Conservation (phyloP, 2,888 invertebrate species). For the Carcina quercana region DNA sequence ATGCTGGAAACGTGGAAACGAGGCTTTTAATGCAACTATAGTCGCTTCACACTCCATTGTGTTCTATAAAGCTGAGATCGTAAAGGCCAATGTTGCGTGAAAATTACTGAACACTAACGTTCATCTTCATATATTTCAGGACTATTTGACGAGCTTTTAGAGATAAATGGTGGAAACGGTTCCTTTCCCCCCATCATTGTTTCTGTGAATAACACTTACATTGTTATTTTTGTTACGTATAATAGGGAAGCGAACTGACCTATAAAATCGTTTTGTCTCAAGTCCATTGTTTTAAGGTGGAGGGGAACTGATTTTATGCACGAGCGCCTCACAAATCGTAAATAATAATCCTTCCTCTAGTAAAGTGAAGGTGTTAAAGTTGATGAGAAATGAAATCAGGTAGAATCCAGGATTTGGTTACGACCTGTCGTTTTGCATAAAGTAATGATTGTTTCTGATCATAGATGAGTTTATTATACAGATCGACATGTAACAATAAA, state of each 20-base stretch:
- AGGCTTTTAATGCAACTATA: too few relatives aligned
- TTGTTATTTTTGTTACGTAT: constrained; percentile 37
- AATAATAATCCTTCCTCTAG: too few relatives aligned
- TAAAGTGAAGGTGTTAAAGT: too few relatives aligned
- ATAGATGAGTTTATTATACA: too few relatives aligned
- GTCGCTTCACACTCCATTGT: too few relatives aligned
- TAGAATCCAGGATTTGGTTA: too few relatives aligned
- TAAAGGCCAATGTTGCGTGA: constrained; percentile 25
- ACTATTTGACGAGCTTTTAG: constrained; percentile 61
- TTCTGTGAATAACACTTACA: constrained; percentile 33
- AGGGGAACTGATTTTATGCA: not conserved
- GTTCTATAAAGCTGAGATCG: constrained; percentile 17
- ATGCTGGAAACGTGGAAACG: too few relatives aligned
- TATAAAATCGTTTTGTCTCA: constrained; percentile 6
- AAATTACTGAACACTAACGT: constrained; percentile 17
- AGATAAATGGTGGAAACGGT: constrained; percentile 59
- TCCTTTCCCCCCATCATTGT: constrained; percentile 62
- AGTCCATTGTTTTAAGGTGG: constrained; percentile 1
- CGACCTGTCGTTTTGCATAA: too few relatives aligned
- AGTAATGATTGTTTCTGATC: too few relatives aligned
- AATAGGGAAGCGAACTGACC: constrained; percentile 28
- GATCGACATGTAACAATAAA: too few relatives aligned
- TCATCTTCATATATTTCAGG: constrained; percentile 42
- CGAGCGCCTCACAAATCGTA: not conserved
- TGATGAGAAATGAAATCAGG: too few relatives aligned